Evolutionary conservation across 2,888 invertebrate species (phyloP).

Genomic region (Prosapia bicincta): DNA sequence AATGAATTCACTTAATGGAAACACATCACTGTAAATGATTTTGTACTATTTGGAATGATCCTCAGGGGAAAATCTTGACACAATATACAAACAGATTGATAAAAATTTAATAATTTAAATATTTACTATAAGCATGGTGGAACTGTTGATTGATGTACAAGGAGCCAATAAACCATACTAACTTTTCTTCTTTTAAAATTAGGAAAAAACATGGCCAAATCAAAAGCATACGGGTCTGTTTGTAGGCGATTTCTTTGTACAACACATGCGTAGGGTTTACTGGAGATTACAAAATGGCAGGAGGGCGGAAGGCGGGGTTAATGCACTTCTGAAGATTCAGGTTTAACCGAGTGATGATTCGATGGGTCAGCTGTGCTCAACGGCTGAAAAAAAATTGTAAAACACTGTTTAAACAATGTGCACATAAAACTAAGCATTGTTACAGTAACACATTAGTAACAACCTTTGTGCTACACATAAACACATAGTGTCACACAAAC

Average conservation of each 20-base stretch:
- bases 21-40: not conserved
- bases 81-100: not conserved
- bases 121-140: not conserved
- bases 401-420: not conserved
- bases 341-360: conserved; percentile 74
- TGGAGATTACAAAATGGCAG: conserved; percentile 2
- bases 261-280: not conserved
- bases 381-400: conserved; percentile 53
- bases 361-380: conserved; percentile 80
- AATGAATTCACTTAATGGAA: not conserved
- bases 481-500: conserved; percentile 8
- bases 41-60: not conserved
- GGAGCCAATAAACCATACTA: not conserved
- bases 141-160: not conserved
- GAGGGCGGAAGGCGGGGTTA: conserved; percentile 24
- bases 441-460: too few species aligned
- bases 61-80: not conserved
- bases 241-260: not conserved
- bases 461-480: not conserved
- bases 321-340: conserved; percentile 68
- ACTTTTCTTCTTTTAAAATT: not conserved
- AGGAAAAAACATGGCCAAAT: not conserved
- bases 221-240: not conserved
- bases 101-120: not conserved
- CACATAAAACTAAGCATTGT: not conserved